Percentiles rank a stretch among this genome's conserved stretches.
phyloP scores from a whole-genome alignment of 2,113 vertebrate species.

The Mixornis gularis region DNA sequence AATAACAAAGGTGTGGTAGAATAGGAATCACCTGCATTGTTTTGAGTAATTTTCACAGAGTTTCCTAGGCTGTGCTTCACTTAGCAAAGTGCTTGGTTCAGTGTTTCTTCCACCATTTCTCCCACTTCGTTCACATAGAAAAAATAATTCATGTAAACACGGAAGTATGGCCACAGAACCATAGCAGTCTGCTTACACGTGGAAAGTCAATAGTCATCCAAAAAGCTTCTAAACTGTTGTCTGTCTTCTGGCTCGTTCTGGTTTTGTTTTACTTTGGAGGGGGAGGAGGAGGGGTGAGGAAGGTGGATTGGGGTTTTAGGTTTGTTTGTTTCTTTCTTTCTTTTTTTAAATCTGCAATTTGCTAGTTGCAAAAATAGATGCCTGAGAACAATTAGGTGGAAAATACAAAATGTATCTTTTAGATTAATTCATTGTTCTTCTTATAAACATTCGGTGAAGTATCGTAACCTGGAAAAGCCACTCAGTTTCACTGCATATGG shows the following conservation, averaged over 20 bases:
- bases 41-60: constrained; percentile 3
- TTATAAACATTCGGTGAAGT: constrained; percentile 55
- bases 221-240: constrained; percentile 10
- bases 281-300: too few species aligned
- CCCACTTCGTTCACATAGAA: background rate
- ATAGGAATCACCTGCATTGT: constrained; percentile 15
- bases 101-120: background rate
- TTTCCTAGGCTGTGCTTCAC: background rate
- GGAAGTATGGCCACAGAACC: background rate
- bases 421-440: constrained; percentile 58
- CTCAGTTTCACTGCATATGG: constrained; percentile 7
- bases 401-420: constrained; percentile 43
- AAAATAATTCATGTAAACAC: background rate
- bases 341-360: constrained; percentile 39
- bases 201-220: background rate
- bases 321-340: background rate
- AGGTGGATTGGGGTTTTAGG: rapidly evolving
- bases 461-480: constrained; percentile 61
- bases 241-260: background rate
- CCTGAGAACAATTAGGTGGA: constrained; percentile 53
- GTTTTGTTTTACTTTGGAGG: background rate
- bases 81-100: background rate
- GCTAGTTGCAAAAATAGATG: constrained; percentile 57
- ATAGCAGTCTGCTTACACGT: background rate
- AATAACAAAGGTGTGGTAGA: constrained; percentile 46